Evolutionary conservation across 2,888 invertebrate species (phyloP), one percentile per base, ranked within the genome.

Genomic region (Anodontia alba): DNA sequence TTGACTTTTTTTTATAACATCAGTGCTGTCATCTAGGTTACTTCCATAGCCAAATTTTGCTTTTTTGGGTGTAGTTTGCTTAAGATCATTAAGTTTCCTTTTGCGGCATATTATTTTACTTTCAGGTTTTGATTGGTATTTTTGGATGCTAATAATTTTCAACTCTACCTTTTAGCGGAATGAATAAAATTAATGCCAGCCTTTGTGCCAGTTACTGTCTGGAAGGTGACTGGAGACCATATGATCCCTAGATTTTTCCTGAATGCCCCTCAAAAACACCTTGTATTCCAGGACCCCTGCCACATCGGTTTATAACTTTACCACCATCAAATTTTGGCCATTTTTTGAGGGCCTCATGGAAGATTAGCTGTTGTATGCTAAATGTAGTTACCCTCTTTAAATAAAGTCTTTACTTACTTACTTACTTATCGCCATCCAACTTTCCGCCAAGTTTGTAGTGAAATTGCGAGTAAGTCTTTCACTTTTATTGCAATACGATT

Each of bases 391-490:
- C n/a, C n/a, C n/a, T n/a, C n/a, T n/a, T n/a, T n/a, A n/a, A n/a
- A n/a, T n/a, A n/a, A n/a, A n/a, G n/a, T n/a, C n/a, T n/a, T n/a
- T n/a, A n/a, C n/a, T n/a, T n/a, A n/a, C n/a, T n/a, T n/a, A n/a
- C n/a, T n/a, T n/a, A n/a, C n/a, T n/a, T 20, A 84, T 77, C 15
- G 73, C 23, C 78, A 85, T 76, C 80, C n/a, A n/a, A n/a, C n/a
- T n/a, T n/a, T n/a, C n/a, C n/a, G n/a, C n/a, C n/a, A n/a, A n/a
- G n/a, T n/a, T n/a, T n/a, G n/a, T n/a, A n/a, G n/a, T n/a, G n/a
- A n/a, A n/a, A n/a, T n/a, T n/a, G n/a, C n/a, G n/a, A n/a, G n/a
- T n/a, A n/a, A n/a, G n/a, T n/a, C n/a, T n/a, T n/a, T n/a, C n/a
- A n/a, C n/a, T n/a, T n/a, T n/a, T n/a, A n/a, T n/a, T n/a, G n/a